Conservation (phyloP, 35 echinoderm and acorn worm species). For the Patiria miniata region DNA sequence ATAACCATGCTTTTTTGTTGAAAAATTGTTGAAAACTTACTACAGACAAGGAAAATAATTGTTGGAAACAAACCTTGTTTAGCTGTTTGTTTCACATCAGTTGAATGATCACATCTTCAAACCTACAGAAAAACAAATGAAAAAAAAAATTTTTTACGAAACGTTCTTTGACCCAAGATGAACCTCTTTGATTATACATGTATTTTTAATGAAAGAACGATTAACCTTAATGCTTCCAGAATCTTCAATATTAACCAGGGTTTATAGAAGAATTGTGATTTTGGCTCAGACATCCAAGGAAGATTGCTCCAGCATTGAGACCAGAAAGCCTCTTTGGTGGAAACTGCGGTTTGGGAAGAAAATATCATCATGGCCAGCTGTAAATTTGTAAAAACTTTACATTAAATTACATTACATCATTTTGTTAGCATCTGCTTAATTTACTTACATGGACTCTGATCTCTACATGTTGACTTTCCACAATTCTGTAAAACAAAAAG, state of each 20-base stretch:
- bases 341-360: background rate
- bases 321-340: background rate
- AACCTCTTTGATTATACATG: too few species aligned
- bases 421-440: too few species aligned
- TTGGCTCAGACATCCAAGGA: constrained; percentile 26
- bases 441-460: background rate
- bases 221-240: background rate
- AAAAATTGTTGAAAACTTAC: too few species aligned
- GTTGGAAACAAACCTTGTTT: too few species aligned
- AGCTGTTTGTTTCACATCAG: too few species aligned
- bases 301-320: constrained; percentile 7
- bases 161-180: too few species aligned
- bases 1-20: too few species aligned
- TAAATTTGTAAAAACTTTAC: background rate
- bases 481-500: background rate
- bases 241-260: background rate
- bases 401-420: background rate
- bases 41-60: too few species aligned
- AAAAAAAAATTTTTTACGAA: too few species aligned
- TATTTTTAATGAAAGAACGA: too few species aligned
- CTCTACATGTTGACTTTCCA: background rate
- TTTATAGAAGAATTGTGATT: background rate
- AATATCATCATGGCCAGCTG: constrained; percentile 11
- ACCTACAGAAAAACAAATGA: too few species aligned
- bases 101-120: too few species aligned